Base-by-base conservation (phyloP, 2,797 vertebrate genomes). In the Pangasius macronema region DNA sequence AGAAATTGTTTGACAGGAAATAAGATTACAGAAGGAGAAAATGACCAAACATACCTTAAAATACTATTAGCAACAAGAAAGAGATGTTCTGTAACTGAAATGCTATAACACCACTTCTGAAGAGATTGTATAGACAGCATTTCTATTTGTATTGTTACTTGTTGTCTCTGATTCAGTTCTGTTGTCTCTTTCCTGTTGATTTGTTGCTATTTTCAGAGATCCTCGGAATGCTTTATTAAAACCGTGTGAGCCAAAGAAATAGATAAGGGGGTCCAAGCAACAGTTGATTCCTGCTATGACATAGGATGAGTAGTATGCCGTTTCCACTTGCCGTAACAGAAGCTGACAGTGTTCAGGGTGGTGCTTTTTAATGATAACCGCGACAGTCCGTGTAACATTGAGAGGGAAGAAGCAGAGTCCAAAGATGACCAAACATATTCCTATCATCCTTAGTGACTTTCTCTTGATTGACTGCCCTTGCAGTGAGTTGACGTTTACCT, bases 341-440 rank as follows among this genome's bases (percentile, higher is more conserved):
- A 88, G 49, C 0, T 0, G 1, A 13, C 95, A 95, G 2, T 82
- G 3, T 3, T 22, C 1, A 0, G 85, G 79, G 7, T 87, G 92
- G 89, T 92, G 92, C 86, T 92, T 93, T 18, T 90, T 93, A 9
- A 94, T 2, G 0, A 92, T 57, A 5, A 95, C 87, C 0, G 2
- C 94, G 0, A 92, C 0, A 0, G 94, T 94, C 27, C 95, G 92
- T 24, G 92, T 87, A 59, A 96, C 61, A 4, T 95, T 95, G 22
- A 96, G 88, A 0, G 96, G 95, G 8, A 93, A 91, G 86, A 95
- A 96, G 82, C 95, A 96, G 68, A 93, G 0, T 0, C 73, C 92
- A 20, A 96, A 96, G 82, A 95, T 96, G 22, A 94, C 8, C 85
- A 96, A 81, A 27, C 94, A 94, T 8, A 93, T 7, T 0, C 85